These are phyloP conservation scores for Silurus aristotelis DNA, from an alignment of 2,797 vertebrate genomes.

Conservation along the genomic window DNA sequence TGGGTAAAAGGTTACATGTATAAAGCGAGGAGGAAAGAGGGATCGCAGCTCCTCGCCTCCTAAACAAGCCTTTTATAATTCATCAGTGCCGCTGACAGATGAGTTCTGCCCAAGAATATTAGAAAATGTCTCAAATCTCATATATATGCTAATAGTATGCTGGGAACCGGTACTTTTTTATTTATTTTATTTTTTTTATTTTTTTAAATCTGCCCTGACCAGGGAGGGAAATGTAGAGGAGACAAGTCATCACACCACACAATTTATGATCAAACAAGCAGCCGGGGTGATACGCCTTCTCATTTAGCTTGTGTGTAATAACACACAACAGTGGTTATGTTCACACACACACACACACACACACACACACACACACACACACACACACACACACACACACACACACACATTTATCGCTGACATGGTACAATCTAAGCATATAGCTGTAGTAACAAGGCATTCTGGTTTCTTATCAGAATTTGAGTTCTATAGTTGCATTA, in stretches of 20 bases:
- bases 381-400: not conserved
- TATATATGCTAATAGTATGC: constrained; percentile 99
- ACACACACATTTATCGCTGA: constrained; percentile 71
- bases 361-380: constrained; percentile 5
- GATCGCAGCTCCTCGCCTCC: constrained; percentile 65
- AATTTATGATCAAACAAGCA: constrained; percentile 97
- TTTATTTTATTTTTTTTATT: constrained; percentile 16
- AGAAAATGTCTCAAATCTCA: constrained; percentile 99
- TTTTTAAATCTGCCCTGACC: constrained; percentile 89
- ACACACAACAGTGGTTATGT: constrained; percentile 82
- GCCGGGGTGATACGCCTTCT: constrained; percentile 68
- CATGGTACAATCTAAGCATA: not conserved
- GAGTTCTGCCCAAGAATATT: constrained; percentile 99
- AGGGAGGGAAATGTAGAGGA: constrained; percentile 91
- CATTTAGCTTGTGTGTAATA: constrained; percentile 87
- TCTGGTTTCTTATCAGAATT: not conserved
- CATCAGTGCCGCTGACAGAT: constrained; percentile 99
- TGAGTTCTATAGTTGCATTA: not conserved
- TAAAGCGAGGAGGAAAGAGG: constrained; percentile 68
- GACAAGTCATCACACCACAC: constrained; percentile 93
- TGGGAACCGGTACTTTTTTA: constrained; percentile 74
- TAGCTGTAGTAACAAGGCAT: not conserved
- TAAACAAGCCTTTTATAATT: constrained; percentile 99
- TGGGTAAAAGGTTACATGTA: constrained; percentile 72
- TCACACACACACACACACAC: constrained; percentile 37